Percentiles rank a stretch among this genome's conserved stretches.
Conservation (phyloP, 2,113 vertebrate species). For the Scatophagus argus region DNA sequence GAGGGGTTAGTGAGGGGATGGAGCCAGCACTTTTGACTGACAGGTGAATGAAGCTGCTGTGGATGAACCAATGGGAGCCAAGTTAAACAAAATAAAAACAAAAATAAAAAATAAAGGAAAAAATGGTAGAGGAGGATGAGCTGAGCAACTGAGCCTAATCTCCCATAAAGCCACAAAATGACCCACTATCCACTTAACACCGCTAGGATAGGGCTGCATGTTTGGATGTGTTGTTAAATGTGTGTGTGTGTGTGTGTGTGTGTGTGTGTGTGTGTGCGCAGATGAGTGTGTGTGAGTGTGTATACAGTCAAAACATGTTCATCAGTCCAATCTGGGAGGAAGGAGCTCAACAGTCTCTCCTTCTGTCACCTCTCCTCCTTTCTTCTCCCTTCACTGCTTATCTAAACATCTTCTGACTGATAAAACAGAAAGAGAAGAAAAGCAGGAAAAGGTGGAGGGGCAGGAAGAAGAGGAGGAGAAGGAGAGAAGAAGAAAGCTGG, state of each 20-base stretch:
- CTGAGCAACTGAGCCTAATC: slow-evolving; percentile 62
- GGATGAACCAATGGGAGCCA: slow-evolving; percentile 62
- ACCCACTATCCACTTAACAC: slow-evolving; percentile 96
- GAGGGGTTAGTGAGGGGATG: slow-evolving; percentile 67
- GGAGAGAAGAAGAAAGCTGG: slow-evolving; percentile 14
- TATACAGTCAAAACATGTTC: slow-evolving; percentile 61
- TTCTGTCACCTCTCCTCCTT: slow-evolving; percentile 11
- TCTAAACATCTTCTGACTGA: slow-evolving; percentile 31
- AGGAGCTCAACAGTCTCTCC: slow-evolving; percentile 67
- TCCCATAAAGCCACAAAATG: slow-evolving; percentile 99
- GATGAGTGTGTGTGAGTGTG: slow-evolving; percentile 29
- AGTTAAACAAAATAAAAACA: slow-evolving; percentile 38
- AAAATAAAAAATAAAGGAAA: not conserved
- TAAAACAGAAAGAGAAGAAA: slow-evolving; percentile 29
- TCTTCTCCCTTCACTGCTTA: slow-evolving; percentile 21
- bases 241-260: slow-evolving; percentile 12
- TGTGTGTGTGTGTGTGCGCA: slow-evolving; percentile 9
- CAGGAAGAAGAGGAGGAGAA: slow-evolving; percentile 1
- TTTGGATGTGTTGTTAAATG: not conserved
- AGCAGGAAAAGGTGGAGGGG: too few species aligned
- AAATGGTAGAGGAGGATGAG: slow-evolving; percentile 47
- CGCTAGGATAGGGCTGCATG: slow-evolving; percentile 32
- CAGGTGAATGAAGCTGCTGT: slow-evolving; percentile 63
- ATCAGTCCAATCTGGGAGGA: slow-evolving; percentile 69
- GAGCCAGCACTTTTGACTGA: slow-evolving; percentile 67